Evolutionary conservation across 1,140 invertebrate species (phyloP), one percentile per base, ranked within the genome.

Genomic region (Probaryconus sp.): DNA sequence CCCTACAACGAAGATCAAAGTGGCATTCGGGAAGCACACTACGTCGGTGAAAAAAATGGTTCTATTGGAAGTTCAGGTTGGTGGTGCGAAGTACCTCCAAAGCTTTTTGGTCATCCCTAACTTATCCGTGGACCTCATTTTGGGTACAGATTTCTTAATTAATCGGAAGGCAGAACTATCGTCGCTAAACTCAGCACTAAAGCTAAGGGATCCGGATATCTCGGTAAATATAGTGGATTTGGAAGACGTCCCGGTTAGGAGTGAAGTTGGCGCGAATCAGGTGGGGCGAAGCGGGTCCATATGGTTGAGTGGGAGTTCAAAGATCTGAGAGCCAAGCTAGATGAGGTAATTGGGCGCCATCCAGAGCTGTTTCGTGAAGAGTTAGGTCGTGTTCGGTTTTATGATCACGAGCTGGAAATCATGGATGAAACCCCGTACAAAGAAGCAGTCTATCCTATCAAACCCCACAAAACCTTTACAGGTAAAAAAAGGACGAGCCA

Each of bases 341-440:
- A 4, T 38, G 14, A 2, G 18, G 14, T 5, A 6, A 17, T 38
- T 5, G 14, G 2, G 11, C 1, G 2, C 7, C 16, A 17, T 16
- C 5, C 35, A 17, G 3, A 1, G 1, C 1, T 17, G 5, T 38
- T 38, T n/a, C 2, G 9, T 6, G 35, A 38, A 1, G 6, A 7
- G 3, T 17, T 38, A 7, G 13, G 35, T 1, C 2, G 14, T 9
- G 35, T 38, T 16, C 16, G n/a, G 5, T 38, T 38, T 38, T 47
- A 47, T 16, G 42, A 47, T 17, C 11, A 47, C 7, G 11, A 47
- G 2, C n/a, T 47, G 1, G 42, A 47, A 7, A 6, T 47, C 5
- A 16, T 11, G 2, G 42, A 47, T 10, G n/a, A 16, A 6, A 47
- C 13, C 4, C 42, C 42, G 20, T 47, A 47, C n/a, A 47, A 47